Evolutionary conservation across 2,113 vertebrate species (phyloP), one percentile per base, ranked within the genome.

Genomic region (Sinocyclocheilus grahami): DNA sequence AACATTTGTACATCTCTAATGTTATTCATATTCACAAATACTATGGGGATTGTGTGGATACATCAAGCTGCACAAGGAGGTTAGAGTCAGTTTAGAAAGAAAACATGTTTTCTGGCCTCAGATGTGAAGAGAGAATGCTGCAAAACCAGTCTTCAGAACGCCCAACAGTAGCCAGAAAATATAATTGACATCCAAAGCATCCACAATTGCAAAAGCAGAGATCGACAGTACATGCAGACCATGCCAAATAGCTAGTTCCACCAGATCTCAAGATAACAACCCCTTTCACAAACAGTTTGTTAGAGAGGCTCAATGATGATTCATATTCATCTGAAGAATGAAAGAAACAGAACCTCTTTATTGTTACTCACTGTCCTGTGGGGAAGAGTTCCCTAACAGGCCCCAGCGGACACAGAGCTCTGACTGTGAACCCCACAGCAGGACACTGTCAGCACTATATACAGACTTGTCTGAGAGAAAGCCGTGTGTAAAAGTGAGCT

Each of bases 391-490:
- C 51, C 69, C 62, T 71, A 82, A 82, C 27, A n/a, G 33, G 58
- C 51, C 69, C 78, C 82, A 82, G 39, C 30, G 63, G 84, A 84
- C 51, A 82, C 62, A 48, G 63, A 62, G 27, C 48, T 53, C 55
- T 85, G 55, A 78, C 77, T 85, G 62, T 77, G 67, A 81, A 72
- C 20, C 46, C 55, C 78, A 78, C 82, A 87, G 77, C 85, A 76
- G 75, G 76, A 80, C 24, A 85, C 81, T 42, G 77, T 55, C 76
- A 86, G 33, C n/a, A 75, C 60, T 63, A 77, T 24, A 87, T n/a
- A 75, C 33, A 80, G 67, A 75, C n/a, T 33, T 67, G 37, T 67
- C 37, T 80, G 37, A 53, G 24, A 67, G 20, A 83, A 24, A 46
- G 6, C 39, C 22, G 12, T 65, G 71, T 86, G 81, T 71, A 71